Evolutionary conservation across 2,113 vertebrate species (phyloP), one percentile per base, ranked within the genome.

Genomic region (Gadus chalcogrammus): DNA sequence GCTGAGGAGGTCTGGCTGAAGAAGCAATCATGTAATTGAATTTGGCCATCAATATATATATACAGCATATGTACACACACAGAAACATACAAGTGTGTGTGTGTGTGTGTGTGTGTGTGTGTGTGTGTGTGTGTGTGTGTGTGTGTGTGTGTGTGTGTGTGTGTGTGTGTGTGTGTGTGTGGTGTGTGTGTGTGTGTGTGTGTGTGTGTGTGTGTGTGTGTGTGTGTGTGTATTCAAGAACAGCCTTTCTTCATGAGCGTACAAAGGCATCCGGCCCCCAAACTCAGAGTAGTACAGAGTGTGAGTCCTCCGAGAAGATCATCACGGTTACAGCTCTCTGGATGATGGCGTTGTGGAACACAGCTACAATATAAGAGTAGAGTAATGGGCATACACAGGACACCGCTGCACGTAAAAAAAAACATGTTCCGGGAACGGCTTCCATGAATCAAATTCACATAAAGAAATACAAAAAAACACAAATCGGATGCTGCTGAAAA

Each of bases 21-120:
- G 88, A 88, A 84, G 83, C 86, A 88, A 91, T 91, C 86, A 88
- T 90, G 84, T 90, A 91, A 91, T 92, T 91, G 87, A 89, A 87
- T 91, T 81, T 74, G 86, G 86, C 86, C 90, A 91, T 92, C 87
- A 91, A 90, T 84, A 75, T 79, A 70, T 80, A 81, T 81, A 81
- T 77, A 80, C 68, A 67, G 65, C 75, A 68, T 68, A 16, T 79
- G 79, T 81, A 76, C 42, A 48, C 42, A 48, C 42, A 48, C 42
- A 48, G 9, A 48, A 9, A 48, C 42, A 63, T 48, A 28, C 61
- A 28, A 35, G 4, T 0, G 31, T 35, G 31, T 4, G 6, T 35
- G 31, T 35, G 31, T 35, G 31, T 35, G 31, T 4, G 31, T 4
- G 31, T 4, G 31, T 4, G 31, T 4, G 31, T 4, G 31, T 4